Evolutionary conservation across 2,113 vertebrate genomes (phyloP).

Genomic region (Erpornis zantholeuca): DNA sequence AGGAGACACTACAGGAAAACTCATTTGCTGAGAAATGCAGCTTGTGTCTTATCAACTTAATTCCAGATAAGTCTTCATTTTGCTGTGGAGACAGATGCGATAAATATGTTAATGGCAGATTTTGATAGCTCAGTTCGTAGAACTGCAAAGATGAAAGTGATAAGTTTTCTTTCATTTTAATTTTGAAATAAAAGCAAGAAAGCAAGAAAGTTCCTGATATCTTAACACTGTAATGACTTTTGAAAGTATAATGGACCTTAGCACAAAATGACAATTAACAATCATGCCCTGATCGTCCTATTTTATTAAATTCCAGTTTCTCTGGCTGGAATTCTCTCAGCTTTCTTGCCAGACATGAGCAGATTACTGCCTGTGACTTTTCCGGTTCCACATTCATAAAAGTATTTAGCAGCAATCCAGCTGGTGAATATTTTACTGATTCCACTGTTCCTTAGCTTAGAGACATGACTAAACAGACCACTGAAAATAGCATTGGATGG

Average conservation of each 20-base stretch:
- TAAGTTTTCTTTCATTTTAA: slow-evolving; percentile 55
- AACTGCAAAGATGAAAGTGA: slow-evolving; percentile 46
- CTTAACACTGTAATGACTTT: slow-evolving; percentile 14
- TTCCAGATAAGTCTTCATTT: slow-evolving; percentile 61
- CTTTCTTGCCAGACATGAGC: neutral
- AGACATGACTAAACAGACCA: neutral
- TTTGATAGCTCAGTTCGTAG: slow-evolving; percentile 14
- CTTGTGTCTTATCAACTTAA: slow-evolving; percentile 61
- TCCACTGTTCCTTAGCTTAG: neutral
- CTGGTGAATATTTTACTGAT: neutral
- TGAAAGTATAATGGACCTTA: slow-evolving; percentile 42
- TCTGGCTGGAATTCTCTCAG: neutral
- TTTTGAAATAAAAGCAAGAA: slow-evolving; percentile 53
- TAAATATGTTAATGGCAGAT: slow-evolving; percentile 62
- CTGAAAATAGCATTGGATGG: neutral
- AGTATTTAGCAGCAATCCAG: neutral
- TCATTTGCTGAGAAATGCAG: slow-evolving; percentile 31
- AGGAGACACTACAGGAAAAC: slow-evolving; percentile 1
- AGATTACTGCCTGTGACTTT: neutral
- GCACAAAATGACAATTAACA: neutral
- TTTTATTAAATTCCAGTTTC: slow-evolving; percentile 8
- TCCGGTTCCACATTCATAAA: neutral
- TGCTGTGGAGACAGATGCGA: slow-evolving; percentile 26
- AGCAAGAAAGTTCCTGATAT: slow-evolving; percentile 20
- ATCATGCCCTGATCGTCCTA: neutral